Evolutionary conservation across 2,113 vertebrate genomes (phyloP), one percentile per base, ranked within the genome.

Genomic region (Myrmecobius fasciatus): DNA sequence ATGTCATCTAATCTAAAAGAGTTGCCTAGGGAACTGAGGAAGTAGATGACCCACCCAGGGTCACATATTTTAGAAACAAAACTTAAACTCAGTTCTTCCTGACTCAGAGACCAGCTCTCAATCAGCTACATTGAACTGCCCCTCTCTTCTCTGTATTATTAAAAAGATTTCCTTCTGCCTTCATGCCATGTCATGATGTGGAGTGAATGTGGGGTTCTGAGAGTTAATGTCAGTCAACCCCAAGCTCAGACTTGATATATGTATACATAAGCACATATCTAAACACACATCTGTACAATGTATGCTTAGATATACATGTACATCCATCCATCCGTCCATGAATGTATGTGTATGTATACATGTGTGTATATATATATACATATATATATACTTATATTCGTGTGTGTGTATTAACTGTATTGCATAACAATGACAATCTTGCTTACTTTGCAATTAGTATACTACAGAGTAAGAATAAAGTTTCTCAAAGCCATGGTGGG

Each of bases 401-500:
- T 43, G 36, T 67, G 36, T 67, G 31, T 0, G 6, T 12, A 75
- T 26, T 0, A 89, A 94, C 22, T 1, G 2, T 1, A 43, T 53
- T 17, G 25, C 46, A 0, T 47, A 54, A 6, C 25, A 2, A 10
- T 31, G 4, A 0, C 12, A 14, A 49, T 92, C n/a, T 3, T 46
- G 94, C 97, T 96, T 97, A 99, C 99, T 99, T 99, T 99, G 98
- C 99, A 99, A 97, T 99, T 99, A 22, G 98, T 99, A 94, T 99
- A 99, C 99, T 99, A 99, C 94, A 99, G 98, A 48, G 99, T 99
- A 52, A 99, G 98, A 96, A 99, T 99, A n/a, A 99, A 99, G 98
- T 99, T 99, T 89, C 99, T 98, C 89, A 99, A 94, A 0, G 99
- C 99, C 97, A 99, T 99, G 89, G 99, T 99, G 49, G 99, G 99